phyloP scores from a whole-genome alignment of 2,797 vertebrate species.

The Ptychobarbus kaznakovi region DNA sequence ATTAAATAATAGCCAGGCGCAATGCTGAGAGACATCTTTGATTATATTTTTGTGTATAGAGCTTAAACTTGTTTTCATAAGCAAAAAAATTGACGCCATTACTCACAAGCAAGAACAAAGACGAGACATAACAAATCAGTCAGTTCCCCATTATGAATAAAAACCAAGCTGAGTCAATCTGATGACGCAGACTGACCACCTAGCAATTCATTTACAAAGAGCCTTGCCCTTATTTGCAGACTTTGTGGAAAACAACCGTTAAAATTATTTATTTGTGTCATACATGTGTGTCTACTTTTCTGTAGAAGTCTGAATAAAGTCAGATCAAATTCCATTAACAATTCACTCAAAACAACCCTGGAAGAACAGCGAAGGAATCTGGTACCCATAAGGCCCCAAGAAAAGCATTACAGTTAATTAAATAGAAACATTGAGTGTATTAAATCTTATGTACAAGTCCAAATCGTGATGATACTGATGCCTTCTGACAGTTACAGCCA shows the following conservation, averaged over 20 bases:
- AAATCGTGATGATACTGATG: neutral
- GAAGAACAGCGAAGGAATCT: neutral
- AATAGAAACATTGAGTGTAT: neutral
- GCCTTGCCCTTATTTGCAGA: constrained; percentile 10
- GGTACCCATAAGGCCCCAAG: neutral
- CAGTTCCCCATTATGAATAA: neutral
- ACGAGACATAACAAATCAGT: constrained; percentile 28
- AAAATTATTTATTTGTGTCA: constrained; percentile 26
- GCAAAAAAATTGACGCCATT: neutral
- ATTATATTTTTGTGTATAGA: neutral
- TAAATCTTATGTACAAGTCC: neutral
- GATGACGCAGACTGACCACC: constrained; percentile 17
- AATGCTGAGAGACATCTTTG: neutral
- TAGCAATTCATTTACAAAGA: constrained; percentile 18
- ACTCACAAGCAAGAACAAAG: constrained; percentile 28
- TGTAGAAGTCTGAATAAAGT: constrained; percentile 15
- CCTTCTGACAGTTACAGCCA: constrained; percentile 16
- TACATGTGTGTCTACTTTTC: neutral
- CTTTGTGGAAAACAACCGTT: constrained; percentile 9
- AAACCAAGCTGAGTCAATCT: neutral
- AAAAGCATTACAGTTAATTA: constrained; percentile 20
- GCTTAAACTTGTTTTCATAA: neutral
- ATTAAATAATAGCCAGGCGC: neutral
- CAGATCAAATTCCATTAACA: constrained; percentile 16
- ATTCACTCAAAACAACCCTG: neutral